These are phyloP conservation scores for Dolichallabes microphthalmus DNA, from an alignment of 2,113 vertebrate species.

Conservation along the genomic window DNA sequence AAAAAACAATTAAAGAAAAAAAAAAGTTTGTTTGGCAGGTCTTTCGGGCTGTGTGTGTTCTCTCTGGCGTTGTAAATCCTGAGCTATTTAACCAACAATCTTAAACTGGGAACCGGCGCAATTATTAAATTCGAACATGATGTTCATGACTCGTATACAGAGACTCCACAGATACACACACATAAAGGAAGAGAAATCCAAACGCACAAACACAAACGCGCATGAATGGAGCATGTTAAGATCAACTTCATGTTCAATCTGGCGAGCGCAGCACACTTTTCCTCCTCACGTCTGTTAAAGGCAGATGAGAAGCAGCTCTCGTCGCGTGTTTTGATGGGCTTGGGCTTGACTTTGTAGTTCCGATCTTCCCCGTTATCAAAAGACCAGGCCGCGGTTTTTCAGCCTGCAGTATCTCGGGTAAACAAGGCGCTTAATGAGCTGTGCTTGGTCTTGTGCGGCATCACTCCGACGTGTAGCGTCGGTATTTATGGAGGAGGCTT, in stretches of 20 bases:
- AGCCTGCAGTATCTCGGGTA: constrained; percentile 44
- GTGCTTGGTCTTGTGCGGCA: constrained; percentile 38
- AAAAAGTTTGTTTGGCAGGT: constrained; percentile 39
- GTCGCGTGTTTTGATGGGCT: constrained; percentile 30
- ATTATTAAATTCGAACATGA: constrained; percentile 54
- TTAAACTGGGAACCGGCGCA: constrained; percentile 38
- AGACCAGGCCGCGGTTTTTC: constrained; percentile 23
- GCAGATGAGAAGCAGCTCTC: constrained; percentile 43
- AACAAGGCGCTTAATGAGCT: constrained; percentile 58
- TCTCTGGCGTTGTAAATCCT: constrained; percentile 52
- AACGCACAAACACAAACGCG: background rate
- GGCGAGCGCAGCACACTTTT: constrained; percentile 8
- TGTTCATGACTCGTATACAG: constrained; percentile 15
- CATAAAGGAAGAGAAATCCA: background rate
- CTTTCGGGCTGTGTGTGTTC: constrained; percentile 37
- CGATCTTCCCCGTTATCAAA: constrained; percentile 42
- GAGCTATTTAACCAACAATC: constrained; percentile 44
- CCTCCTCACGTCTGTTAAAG: constrained; percentile 31
- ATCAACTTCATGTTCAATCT: constrained; percentile 28
- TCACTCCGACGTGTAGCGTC: constrained; percentile 32
- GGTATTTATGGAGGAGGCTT: constrained; percentile 59
- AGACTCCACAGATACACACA: background rate
- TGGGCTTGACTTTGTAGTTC: constrained; percentile 51
- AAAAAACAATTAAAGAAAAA: background rate
- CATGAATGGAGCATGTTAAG: constrained; percentile 1